A percentile compares a stretch with the other conserved stretches of the same genome.
phyloP scores from a whole-genome alignment of 1,140 invertebrate genomes.

The Galleria mellonella region DNA sequence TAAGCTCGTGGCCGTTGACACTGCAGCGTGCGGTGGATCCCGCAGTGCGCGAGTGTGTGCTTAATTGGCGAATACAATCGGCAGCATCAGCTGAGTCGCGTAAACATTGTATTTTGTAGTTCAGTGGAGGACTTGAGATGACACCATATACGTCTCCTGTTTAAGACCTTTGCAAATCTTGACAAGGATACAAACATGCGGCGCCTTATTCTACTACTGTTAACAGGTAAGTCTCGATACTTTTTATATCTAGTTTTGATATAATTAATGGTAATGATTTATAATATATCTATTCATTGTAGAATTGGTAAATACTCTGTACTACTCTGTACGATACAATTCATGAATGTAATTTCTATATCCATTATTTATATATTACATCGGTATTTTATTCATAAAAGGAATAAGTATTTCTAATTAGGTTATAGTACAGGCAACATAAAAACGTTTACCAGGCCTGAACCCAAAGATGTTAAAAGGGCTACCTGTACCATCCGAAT shows the following conservation, averaged over 20 bases:
- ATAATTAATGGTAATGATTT: too few relatives aligned
- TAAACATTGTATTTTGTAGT: slow-evolving; percentile 57
- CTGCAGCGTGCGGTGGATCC: slow-evolving; percentile 67
- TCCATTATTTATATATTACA: too few relatives aligned
- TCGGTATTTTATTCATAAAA: too few relatives aligned
- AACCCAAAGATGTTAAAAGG: too few relatives aligned
- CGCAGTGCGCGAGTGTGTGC: slow-evolving; percentile 71
- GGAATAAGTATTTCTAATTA: too few relatives aligned
- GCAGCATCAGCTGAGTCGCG: slow-evolving; percentile 63
- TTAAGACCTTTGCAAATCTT: slow-evolving; percentile 21
- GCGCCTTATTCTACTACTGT: slow-evolving; percentile 46
- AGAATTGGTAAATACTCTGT: too few relatives aligned
- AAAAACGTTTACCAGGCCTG: too few relatives aligned
- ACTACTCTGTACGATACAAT: too few relatives aligned
- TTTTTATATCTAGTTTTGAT: background rate
- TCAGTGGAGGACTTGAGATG: slow-evolving; percentile 40
- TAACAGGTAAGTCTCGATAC: slow-evolving; percentile 51
- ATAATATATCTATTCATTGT: too few relatives aligned
- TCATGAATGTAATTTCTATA: too few relatives aligned
- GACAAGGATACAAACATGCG: slow-evolving; percentile 45
- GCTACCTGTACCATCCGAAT: too few relatives aligned
- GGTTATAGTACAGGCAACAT: too few relatives aligned
- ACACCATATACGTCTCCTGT: slow-evolving; percentile 27
- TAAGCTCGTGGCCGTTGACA: slow-evolving; percentile 67
- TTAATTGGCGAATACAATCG: slow-evolving; percentile 57